A percentile compares a stretch with the other conserved stretches of the same genome.
phyloP scores from a whole-genome alignment of 2,113 vertebrate species.

The Chloropsis cyanopogon region DNA sequence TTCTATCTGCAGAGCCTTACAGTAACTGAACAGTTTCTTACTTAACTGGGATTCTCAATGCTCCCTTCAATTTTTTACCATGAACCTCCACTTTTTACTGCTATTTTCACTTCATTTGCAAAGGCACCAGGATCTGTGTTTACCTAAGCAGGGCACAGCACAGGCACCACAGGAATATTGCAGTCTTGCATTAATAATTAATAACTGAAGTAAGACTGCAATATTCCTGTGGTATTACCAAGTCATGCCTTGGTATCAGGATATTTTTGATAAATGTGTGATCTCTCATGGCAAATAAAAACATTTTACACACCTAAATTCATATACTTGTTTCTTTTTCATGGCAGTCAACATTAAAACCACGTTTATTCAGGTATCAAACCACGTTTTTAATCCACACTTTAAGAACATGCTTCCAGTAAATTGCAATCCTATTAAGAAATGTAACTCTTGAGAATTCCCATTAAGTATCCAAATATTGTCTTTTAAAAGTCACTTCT shows the following conservation, averaged over 20 bases:
- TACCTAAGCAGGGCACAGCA: neutral
- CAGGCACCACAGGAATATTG: rapidly evolving
- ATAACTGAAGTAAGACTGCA: neutral
- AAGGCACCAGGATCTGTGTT: neutral
- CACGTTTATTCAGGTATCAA: neutral
- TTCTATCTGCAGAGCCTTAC: slow-evolving; percentile 18
- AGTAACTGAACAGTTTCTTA: neutral
- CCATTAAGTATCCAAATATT: neutral
- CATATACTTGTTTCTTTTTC: neutral
- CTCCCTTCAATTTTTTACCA: neutral
- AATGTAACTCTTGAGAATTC: neutral
- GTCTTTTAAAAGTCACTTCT: neutral
- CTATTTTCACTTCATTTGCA: neutral
- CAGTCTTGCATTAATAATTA: neutral
- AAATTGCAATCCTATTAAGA: neutral
- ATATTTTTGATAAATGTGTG: neutral
- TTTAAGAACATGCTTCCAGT: neutral
- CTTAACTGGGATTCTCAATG: neutral
- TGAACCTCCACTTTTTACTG: neutral
- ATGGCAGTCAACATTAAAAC: neutral
- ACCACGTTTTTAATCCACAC: neutral
- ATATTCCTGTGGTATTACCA: neutral
- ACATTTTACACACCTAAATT: neutral
- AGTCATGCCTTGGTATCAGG: neutral
- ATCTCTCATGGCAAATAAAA: neutral